Conservation (phyloP, 2,888 invertebrate genomes). For the Spisula subtruncata region DNA sequence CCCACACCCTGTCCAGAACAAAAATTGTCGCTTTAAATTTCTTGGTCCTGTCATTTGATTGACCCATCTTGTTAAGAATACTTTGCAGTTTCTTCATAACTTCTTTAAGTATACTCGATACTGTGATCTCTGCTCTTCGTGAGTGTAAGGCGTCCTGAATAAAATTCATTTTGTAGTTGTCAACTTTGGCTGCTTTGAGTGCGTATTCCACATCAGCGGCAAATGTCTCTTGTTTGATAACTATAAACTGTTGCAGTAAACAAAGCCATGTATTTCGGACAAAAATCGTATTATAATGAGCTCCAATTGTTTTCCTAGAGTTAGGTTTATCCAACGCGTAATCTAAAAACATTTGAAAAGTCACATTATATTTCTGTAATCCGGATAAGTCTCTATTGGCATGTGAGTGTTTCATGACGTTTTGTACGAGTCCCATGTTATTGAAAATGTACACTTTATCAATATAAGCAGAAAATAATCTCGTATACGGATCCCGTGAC, state of each 20-base stretch:
- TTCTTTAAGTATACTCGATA: background rate
- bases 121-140: background rate
- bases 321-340: background rate
- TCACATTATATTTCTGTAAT: background rate
- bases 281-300: background rate
- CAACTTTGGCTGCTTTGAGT: background rate
- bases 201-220: background rate
- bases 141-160: background rate
- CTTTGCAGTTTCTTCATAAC: background rate
- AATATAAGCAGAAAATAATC: background rate
- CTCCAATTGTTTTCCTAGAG: background rate
- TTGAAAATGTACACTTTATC: background rate
- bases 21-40: background rate
- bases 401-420: background rate
- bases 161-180: background rate
- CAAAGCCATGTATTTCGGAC: background rate
- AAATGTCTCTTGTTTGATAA: background rate
- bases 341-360: conserved; percentile 14
- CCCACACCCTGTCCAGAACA: background rate
- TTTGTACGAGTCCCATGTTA: background rate
- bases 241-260: background rate
- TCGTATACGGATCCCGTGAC: background rate
- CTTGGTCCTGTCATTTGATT: background rate
- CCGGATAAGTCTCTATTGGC: background rate
- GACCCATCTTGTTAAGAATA: background rate